phyloP scores from a whole-genome alignment of 1,140 invertebrate genomes.

The Drosophila subobscura region DNA sequence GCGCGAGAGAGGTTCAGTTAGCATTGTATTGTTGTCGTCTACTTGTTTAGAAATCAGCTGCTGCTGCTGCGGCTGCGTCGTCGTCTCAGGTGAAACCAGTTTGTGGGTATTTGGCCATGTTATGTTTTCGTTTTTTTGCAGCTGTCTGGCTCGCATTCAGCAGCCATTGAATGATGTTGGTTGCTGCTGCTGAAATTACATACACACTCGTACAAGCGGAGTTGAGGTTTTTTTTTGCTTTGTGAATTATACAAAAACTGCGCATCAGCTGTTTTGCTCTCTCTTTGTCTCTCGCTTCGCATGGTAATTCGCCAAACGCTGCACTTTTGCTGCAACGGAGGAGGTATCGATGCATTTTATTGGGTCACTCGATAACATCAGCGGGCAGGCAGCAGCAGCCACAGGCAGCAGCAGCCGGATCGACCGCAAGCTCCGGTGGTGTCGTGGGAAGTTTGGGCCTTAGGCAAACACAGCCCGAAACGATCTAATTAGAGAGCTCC shows the following conservation, averaged over 20 bases:
- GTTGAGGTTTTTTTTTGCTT: conserved; percentile 40
- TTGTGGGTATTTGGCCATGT: conserved; percentile 60
- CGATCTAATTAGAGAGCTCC: conserved; percentile 65
- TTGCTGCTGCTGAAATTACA: conserved; percentile 64
- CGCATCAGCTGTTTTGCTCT: conserved; percentile 69
- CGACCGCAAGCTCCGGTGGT: conserved; percentile 3
- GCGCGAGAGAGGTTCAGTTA: conserved; percentile 2
- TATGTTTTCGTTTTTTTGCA: conserved; percentile 76
- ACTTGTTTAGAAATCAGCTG: conserved; percentile 60
- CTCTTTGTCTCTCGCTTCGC: conserved; percentile 14
- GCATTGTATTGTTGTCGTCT: conserved; percentile 22
- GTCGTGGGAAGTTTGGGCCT: conserved; percentile 69
- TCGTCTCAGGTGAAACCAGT: conserved; percentile 53
- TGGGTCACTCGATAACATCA: conserved; percentile 48
- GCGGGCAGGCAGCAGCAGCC: conserved; percentile 27
- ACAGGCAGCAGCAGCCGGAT: conserved; percentile 9
- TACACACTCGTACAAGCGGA: conserved; percentile 1
- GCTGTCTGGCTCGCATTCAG: conserved; percentile 55
- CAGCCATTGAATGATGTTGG: conserved; percentile 34
- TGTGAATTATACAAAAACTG: conserved; percentile 66
- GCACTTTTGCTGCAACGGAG: conserved; percentile 45
- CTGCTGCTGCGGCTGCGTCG: conserved; percentile 31
- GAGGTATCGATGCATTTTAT: conserved; percentile 47
- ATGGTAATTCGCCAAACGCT: conserved; percentile 54
- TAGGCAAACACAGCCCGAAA: conserved; percentile 57